Evolutionary conservation across 2,797 vertebrate genomes (phyloP), one percentile per base, ranked within the genome.

Genomic region (Argyrosomus regius): DNA sequence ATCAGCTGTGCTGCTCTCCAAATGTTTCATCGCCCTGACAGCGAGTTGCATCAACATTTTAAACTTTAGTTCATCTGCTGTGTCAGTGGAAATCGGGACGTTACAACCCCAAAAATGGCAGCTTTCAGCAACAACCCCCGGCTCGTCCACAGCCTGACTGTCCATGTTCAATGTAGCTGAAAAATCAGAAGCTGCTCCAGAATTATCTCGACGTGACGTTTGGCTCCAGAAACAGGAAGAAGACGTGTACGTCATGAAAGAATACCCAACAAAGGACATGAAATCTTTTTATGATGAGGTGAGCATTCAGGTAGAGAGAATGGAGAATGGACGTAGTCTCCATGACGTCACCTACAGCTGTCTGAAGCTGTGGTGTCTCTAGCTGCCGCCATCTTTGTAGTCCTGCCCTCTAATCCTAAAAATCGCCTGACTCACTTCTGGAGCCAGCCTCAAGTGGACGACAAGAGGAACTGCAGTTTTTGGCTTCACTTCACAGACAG

Each of bases 101-200:
- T 57, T 35, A 45, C 18, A 64, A 59, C 39, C 2, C 46, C 41
- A 59, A 64, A 81, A 76, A 35, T 61, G 72, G 18, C 63, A 60
- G 53, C 65, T 71, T 73, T 39, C 26, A 72, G 24, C 45, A 65
- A 62, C 73, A 66, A 67, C 53, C 45, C 31, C 22, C 26, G 72
- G 39, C 67, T 70, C 9, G 3, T 70, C 50, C 45, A 22, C 49
- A 46, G 61, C 67, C 73, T 57, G 65, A 50, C 52, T 60, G 52
- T 53, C 11, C n/a, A 75, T 22, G 41, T 50, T 77, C n/a, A 26
- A 3, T 46, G 48, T 20, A 22, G 41, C 60, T 57, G 24, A 54
- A 66, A 71, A 83, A 59, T 83, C 46, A 45, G 69, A 75, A 62
- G 50, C 52, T 60, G 57, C 35, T 43, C 28, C 43, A 59, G 28